A percentile compares a stretch with the other conserved stretches of the same genome.
These are phyloP conservation scores for Koerneria pararmatus DNA, from an alignment of 2,888 invertebrate species.

Conservation along the genomic window DNA sequence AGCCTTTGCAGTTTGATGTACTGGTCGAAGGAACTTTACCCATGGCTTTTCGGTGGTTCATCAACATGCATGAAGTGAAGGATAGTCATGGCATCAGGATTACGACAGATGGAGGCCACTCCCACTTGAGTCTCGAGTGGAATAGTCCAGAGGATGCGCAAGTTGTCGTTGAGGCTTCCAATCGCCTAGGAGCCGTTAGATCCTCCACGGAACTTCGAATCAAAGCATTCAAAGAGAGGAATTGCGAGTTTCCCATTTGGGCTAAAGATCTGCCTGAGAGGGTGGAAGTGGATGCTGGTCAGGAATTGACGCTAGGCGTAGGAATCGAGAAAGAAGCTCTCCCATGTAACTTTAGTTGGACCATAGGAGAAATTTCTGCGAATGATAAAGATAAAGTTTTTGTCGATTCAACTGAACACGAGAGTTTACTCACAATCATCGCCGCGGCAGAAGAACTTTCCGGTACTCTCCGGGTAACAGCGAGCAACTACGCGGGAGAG, in stretches of 20 bases:
- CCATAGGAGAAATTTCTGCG: slow-evolving; percentile 37
- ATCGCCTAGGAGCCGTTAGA: slow-evolving; percentile 29
- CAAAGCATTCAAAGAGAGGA: neutral
- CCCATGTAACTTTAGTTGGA: slow-evolving; percentile 47
- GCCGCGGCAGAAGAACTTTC: slow-evolving; percentile 28
- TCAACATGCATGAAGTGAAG: slow-evolving; percentile 28
- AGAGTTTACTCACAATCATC: slow-evolving; percentile 39
- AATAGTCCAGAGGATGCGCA: slow-evolving; percentile 23
- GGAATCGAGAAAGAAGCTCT: slow-evolving; percentile 35
- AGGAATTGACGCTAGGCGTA: slow-evolving; percentile 29
- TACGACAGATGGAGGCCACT: slow-evolving; percentile 25
- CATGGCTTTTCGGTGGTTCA: slow-evolving; percentile 33
- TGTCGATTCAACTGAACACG: slow-evolving; percentile 40
- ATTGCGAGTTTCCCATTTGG: neutral
- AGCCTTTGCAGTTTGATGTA: slow-evolving; percentile 34
- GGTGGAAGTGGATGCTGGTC: slow-evolving; percentile 30
- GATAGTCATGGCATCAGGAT: slow-evolving; percentile 16
- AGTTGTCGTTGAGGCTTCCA: slow-evolving; percentile 32
- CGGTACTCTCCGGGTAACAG: slow-evolving; percentile 43
- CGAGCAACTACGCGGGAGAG: slow-evolving; percentile 41
- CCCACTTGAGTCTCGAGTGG: slow-evolving; percentile 30
- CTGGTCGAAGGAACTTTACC: slow-evolving; percentile 28
- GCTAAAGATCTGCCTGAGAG: slow-evolving; percentile 8
- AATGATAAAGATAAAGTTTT: slow-evolving; percentile 29
- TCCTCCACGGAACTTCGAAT: slow-evolving; percentile 27